Base-by-base conservation (phyloP, 2,888 invertebrate species). In the Holacanthella duospinosa region DNA sequence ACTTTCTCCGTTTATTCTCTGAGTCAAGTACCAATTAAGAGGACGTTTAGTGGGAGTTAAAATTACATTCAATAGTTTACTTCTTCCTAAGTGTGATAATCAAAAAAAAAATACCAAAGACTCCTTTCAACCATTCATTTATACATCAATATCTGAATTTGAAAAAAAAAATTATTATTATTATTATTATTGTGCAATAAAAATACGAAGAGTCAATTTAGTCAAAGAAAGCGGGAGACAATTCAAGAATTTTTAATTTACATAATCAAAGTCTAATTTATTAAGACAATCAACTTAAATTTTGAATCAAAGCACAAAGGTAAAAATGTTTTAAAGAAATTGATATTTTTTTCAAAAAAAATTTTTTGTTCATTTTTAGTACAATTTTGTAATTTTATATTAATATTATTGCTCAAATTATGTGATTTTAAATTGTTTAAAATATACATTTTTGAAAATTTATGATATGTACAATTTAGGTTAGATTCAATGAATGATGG, bases 41-140 rank as follows among this genome's bases (percentile, higher is more conserved):
- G 4, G 4, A 21, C 6, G 48, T 48, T 48, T 48, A 48, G 12
- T 48, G 21, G 48, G 48, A 48, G 21, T 48, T 48, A 48, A 48
- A 48, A n/a, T 48, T 48, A 48, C n/a, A 48, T 48, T 48, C 36
- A 48, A n/a, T 48, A 48, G 48, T 48, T 48, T 16, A 48, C 4
- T 9, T 48, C 48, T 4, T 9, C 21, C 16, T 9, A 48, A 48
- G 48, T 48, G 48, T 48, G 48, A 48, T 48, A 48, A 48, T 48
- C 48, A 48, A 48, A 48, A 48, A 48, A 48, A n/a, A n/a, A n/a
- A n/a, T n/a, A 21, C 48, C 48, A 48, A 48, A 48, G 48, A 48
- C 36, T 16, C 36, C 36, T 16, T 16, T 36, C 36, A 12, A n/a
- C n/a, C 36, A 6, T 36, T 36, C 36, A 36, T 6, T 36, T 36